These are phyloP conservation scores for Pseudolycoriella hygida DNA, from an alignment of 2,888 invertebrate species.

Conservation along the genomic window DNA sequence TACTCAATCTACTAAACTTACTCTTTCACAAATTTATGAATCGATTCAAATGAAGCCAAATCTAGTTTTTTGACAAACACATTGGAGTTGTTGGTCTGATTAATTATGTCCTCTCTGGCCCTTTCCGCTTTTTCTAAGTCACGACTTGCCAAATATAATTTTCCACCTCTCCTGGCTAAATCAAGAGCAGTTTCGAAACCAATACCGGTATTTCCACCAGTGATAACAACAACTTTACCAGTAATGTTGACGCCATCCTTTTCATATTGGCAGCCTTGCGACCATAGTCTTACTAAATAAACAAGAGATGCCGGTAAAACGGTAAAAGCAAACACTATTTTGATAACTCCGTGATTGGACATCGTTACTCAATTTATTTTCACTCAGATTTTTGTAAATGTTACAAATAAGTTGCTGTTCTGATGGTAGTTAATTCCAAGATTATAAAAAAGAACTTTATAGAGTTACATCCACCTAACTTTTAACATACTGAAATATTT, in stretches of 20 bases:
- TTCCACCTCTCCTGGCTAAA: conserved; percentile 50
- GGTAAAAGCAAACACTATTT: no score
- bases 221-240: conserved; percentile 44
- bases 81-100: conserved; percentile 54
- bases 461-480: no score
- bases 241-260: conserved; percentile 31
- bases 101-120: conserved; percentile 50
- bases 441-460: no score
- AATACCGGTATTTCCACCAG: conserved; percentile 59
- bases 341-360: no score
- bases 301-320: no score
- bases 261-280: conserved; percentile 42
- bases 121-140: conserved; percentile 51
- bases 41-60: conserved; percentile 33
- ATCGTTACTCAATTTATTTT: no score
- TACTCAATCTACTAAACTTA: no score
- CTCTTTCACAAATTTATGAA: conserved; percentile 38
- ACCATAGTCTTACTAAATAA: conserved; percentile 46
- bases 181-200: conserved; percentile 48
- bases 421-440: no score
- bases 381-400: no score
- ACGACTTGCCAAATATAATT: conserved; percentile 65
- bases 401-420: no score
- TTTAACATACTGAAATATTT: no score
- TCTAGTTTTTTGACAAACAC: conserved; percentile 41